Conservation (phyloP, 1,140 invertebrate species). For the Liolophura sinensis region DNA sequence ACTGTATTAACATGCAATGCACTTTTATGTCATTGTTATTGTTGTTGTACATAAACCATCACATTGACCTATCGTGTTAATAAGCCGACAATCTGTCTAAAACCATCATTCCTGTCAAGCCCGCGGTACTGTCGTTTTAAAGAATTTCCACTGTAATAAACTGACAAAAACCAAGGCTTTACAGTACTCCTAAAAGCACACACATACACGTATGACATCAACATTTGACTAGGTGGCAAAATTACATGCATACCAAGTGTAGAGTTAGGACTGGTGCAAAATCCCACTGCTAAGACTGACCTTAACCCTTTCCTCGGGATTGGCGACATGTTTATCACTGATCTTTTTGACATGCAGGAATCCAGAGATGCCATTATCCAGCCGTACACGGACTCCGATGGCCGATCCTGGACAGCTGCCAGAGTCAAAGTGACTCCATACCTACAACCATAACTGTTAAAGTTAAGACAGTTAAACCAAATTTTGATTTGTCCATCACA, state of each 20-base stretch:
- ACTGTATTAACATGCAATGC: too few species aligned
- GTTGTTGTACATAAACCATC: too few species aligned
- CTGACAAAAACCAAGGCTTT: not conserved
- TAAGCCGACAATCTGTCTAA: too few species aligned
- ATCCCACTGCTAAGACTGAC: slow-evolving; percentile 28
- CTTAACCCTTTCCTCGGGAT: slow-evolving; percentile 90
- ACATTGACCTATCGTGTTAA: too few species aligned
- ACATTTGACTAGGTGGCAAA: too few species aligned
- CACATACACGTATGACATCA: slow-evolving; percentile 1
- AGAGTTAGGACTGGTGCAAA: slow-evolving; percentile 1
- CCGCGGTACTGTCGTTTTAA: too few species aligned
- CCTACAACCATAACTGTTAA: slow-evolving; percentile 48
- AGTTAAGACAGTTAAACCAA: too few species aligned
- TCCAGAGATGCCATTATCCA: slow-evolving; percentile 94
- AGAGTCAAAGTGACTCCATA: slow-evolving; percentile 98
- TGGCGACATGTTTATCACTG: slow-evolving; percentile 89
- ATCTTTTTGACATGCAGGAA: slow-evolving; percentile 96
- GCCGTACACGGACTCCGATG: slow-evolving; percentile 82
- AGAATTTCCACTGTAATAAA: too few species aligned
- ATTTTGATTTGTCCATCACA: too few species aligned
- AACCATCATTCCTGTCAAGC: too few species aligned
- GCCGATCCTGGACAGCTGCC: slow-evolving; percentile 94
- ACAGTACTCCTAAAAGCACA: not conserved
- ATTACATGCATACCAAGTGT: not conserved
- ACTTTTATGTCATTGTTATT: too few species aligned